phyloP scores from a whole-genome alignment of 2,797 vertebrate genomes.

The Hemibagrus guttatus region DNA sequence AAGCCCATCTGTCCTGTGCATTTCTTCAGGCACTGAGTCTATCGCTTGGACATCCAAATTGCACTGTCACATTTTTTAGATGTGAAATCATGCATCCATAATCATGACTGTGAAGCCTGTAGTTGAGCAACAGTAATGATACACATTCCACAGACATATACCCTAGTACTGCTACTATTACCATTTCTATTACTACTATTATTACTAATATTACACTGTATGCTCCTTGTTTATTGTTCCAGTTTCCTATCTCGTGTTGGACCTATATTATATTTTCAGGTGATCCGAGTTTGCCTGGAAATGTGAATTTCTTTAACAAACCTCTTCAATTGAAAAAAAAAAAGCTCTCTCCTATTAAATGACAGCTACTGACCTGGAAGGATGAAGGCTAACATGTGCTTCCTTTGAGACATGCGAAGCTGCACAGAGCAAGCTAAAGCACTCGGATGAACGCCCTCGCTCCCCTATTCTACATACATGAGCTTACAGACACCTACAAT shows the following conservation, averaged over 20 bases:
- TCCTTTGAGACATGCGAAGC: neutral
- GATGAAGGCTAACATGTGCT: neutral
- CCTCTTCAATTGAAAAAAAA: neutral
- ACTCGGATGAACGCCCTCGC: neutral
- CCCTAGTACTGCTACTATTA: neutral
- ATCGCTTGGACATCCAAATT: neutral
- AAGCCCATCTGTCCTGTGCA: slow-evolving; percentile 14
- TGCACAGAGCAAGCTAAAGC: neutral
- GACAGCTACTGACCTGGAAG: neutral
- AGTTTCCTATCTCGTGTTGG: neutral
- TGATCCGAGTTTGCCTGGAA: neutral
- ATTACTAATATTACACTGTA: neutral
- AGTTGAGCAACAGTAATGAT: neutral
- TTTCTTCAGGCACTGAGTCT: slow-evolving; percentile 5
- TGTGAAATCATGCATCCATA: neutral
- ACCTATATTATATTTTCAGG: neutral
- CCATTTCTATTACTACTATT: neutral
- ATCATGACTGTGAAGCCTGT: neutral
- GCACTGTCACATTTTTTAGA: neutral
- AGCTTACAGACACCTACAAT: neutral
- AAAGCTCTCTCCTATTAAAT: neutral
- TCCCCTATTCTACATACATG: neutral
- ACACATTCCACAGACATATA: neutral
- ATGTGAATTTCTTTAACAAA: neutral
- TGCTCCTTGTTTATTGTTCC: neutral